Percentiles rank a stretch among this genome's conserved stretches.
phyloP scores from a whole-genome alignment of 2,113 vertebrate species.

The Narcine bancroftii region DNA sequence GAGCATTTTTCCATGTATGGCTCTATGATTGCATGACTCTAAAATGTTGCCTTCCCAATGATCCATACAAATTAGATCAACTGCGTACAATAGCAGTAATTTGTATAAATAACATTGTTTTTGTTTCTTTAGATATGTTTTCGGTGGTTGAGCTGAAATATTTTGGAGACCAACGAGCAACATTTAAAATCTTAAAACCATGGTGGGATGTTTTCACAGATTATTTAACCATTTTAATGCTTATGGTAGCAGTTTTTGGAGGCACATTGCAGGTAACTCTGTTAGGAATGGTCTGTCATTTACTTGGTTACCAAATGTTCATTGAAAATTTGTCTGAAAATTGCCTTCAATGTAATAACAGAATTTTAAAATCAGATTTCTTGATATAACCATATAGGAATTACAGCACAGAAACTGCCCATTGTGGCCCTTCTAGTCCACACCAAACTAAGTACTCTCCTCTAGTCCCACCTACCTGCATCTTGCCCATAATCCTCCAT shows the following conservation, averaged over 20 bases:
- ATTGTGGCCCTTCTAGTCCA: no score
- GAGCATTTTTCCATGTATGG: no score
- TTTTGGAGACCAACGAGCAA: constrained; percentile 33
- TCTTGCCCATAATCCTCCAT: no score
- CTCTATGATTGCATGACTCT: no score
- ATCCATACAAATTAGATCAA: background rate
- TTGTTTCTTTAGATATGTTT: constrained; percentile 35
- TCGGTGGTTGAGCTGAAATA: constrained; percentile 36
- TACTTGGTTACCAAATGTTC: background rate
- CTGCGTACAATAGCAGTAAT: no score
- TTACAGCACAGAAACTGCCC: no score
- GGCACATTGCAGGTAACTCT: constrained; percentile 22
- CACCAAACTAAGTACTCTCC: no score
- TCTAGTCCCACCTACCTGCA: no score
- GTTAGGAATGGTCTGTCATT: background rate
- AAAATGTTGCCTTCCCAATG: background rate
- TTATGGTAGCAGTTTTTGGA: constrained; percentile 36
- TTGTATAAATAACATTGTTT: background rate
- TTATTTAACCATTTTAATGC: constrained; percentile 35
- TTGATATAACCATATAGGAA: no score
- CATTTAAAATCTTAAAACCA: constrained; percentile 38
- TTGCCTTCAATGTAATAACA: background rate
- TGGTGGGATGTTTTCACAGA: constrained; percentile 39
- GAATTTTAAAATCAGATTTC: no score
- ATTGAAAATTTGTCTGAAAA: background rate